A percentile compares a stretch with the other conserved stretches of the same genome.
Conservation (phyloP, 2,113 vertebrate species). For the Oreocharis arfaki region DNA sequence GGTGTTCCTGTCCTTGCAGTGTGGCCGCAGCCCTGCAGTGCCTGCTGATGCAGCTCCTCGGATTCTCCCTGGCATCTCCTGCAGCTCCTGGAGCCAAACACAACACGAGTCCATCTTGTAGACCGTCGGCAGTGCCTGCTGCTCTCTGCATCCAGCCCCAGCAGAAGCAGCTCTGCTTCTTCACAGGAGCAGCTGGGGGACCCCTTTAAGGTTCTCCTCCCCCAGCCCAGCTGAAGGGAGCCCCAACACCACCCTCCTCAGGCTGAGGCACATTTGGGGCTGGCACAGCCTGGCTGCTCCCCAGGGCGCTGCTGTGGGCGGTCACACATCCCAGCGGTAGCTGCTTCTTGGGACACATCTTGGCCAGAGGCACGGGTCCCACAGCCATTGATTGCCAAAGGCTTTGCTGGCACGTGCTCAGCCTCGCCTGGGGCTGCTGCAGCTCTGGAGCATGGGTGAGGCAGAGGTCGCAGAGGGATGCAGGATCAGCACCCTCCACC, state of each 20-base stretch:
- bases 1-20: neutral
- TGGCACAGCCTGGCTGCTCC: neutral
- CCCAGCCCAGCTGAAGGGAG: neutral
- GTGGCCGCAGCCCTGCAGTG: neutral
- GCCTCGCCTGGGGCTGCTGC: neutral
- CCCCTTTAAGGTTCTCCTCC: neutral
- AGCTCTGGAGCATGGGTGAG: neutral
- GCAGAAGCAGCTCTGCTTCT: neutral
- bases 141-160: neutral
- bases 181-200: neutral
- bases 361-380: fast-evolving
- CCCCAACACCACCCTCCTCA: neutral
- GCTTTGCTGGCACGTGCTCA: neutral
- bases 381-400: neutral
- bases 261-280: fast-evolving
- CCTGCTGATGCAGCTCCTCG: neutral
- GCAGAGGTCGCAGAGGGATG: fast-evolving
- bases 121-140: neutral
- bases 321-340: fast-evolving
- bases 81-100: neutral
- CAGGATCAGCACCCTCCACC: neutral
- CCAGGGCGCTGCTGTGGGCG: fast-evolving
- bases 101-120: fast-evolving
- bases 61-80: neutral
- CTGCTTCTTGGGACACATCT: neutral